Percentiles rank a stretch among this genome's conserved stretches.
Evolutionary conservation across 1,140 invertebrate genomes (phyloP).

Genomic region (Cotesia vestalis): DNA sequence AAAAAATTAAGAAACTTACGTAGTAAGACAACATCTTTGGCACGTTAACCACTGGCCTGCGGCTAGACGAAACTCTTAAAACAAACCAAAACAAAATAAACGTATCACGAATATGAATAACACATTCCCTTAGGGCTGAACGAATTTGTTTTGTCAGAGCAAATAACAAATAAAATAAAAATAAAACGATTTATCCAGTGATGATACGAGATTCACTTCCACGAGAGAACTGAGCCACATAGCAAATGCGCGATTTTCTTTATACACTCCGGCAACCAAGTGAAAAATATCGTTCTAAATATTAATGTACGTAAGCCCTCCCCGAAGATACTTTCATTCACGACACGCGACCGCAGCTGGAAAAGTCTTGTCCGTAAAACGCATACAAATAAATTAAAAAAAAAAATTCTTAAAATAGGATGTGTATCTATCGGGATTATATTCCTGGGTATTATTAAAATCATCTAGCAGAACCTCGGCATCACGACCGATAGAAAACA

Average conservation of each 20-base stretch:
- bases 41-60: slow-evolving; percentile 13
- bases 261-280: slow-evolving; percentile 67
- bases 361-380: slow-evolving; percentile 57
- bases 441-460: slow-evolving; percentile 38
- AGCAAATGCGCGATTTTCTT: slow-evolving; percentile 66
- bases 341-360: slow-evolving; percentile 60
- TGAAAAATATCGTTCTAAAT: slow-evolving; percentile 69
- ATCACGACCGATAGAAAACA: slow-evolving; percentile 12
- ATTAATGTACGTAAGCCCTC: slow-evolving; percentile 59
- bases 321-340: slow-evolving; percentile 64
- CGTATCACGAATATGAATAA: too few relatives aligned
- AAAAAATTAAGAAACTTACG: slow-evolving; percentile 23
- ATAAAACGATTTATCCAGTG: slow-evolving; percentile 32
- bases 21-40: slow-evolving; percentile 21
- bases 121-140: background rate
- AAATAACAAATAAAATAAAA: background rate
- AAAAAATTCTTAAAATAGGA: too few relatives aligned
- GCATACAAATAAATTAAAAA: too few relatives aligned
- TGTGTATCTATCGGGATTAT: slow-evolving; percentile 28
- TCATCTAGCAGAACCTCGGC: slow-evolving; percentile 36
- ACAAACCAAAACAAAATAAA: too few relatives aligned
- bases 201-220: slow-evolving; percentile 46
- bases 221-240: slow-evolving; percentile 64
- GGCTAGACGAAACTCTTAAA: background rate
- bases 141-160: background rate